Base-by-base conservation (phyloP, 35 echinoderm and acorn worm genomes). In the Lytechinus pictus region DNA sequence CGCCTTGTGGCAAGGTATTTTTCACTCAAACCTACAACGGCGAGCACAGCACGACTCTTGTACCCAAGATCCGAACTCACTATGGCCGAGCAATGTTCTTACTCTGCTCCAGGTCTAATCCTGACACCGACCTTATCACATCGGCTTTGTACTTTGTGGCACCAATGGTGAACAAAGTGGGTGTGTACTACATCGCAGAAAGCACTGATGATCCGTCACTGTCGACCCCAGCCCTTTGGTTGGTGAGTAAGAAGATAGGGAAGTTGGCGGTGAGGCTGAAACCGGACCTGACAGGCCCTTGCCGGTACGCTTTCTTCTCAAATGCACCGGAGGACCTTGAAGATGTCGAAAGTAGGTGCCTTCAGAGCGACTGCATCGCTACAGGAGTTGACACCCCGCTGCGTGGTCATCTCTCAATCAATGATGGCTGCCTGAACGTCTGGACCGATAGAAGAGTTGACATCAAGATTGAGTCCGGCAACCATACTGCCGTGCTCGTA, bases 131-230 rank as follows among this genome's bases (percentile, higher is more conserved):
- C 16, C 95, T 92, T 54, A 95, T 95, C 52, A 97, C 95, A 3
- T 96, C 97, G 28, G 97, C 93, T 8, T 27, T 97, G 12, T 97
- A 97, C 94, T 71, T 94, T 21, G 92, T 97, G 9, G 92, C 95
- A 0, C 10, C 95, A 9, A 60, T 86, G 53, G 79, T 53, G 51
- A 89, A 55, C 27, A 87, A 57, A 7, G 51, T 94, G 8, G 71
- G 53, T 56, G 94, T 91, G 44, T 28, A 55, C 52, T 95, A 55
- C 79, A 52, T 97, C 14, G 57, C 91, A 10, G 94, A 94, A 27
- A 86, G 52, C 53, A 55, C 92, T 3, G 14, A 33, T 52, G 94
- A 57, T 7, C 57, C 71, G 27, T 86, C 86, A 54, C 56, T 95
- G 33, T 54, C 54, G 27, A 92, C 97, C 1, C 57, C n/a, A 27